A percentile compares a stretch with the other conserved stretches of the same genome.
Conservation (phyloP, 92 coral and sea anemone species). For the Phymanthus crucifer region DNA sequence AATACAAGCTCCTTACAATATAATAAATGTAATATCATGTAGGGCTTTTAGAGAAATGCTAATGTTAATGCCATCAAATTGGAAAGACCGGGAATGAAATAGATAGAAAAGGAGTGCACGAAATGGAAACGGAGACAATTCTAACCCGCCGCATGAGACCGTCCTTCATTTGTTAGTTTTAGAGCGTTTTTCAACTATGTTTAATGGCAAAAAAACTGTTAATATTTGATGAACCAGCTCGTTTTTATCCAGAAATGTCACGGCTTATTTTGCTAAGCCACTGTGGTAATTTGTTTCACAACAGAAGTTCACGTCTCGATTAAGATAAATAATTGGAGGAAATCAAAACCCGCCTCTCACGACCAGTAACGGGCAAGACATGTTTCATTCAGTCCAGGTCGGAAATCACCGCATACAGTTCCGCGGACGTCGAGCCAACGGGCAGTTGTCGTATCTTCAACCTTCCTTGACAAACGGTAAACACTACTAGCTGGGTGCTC, state of each 20-base stretch:
- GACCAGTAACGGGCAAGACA: not conserved
- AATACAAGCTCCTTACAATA: not conserved
- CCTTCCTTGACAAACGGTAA: not conserved
- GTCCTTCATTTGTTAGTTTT: too few relatives aligned
- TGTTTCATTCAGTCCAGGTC: too few relatives aligned
- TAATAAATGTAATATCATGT: not conserved
- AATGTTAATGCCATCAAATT: not conserved
- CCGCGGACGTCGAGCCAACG: not conserved
- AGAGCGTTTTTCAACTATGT: not conserved
- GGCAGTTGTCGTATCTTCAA: not conserved
- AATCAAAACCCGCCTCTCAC: not conserved
- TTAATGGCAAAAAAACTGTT: not conserved
- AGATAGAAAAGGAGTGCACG: not conserved
- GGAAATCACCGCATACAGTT: not conserved
- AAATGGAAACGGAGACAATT: not conserved
- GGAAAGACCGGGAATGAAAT: not conserved
- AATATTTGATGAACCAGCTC: not conserved
- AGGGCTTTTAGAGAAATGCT: not conserved
- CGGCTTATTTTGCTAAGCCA: too few relatives aligned
- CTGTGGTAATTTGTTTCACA: too few relatives aligned
- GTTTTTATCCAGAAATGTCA: not conserved
- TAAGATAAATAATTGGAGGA: not conserved
- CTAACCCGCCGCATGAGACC: not conserved
- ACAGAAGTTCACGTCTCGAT: too few relatives aligned
- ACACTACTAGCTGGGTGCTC: not conserved